Conservation (phyloP, 2,113 vertebrate genomes). For the Macrotus californicus region DNA sequence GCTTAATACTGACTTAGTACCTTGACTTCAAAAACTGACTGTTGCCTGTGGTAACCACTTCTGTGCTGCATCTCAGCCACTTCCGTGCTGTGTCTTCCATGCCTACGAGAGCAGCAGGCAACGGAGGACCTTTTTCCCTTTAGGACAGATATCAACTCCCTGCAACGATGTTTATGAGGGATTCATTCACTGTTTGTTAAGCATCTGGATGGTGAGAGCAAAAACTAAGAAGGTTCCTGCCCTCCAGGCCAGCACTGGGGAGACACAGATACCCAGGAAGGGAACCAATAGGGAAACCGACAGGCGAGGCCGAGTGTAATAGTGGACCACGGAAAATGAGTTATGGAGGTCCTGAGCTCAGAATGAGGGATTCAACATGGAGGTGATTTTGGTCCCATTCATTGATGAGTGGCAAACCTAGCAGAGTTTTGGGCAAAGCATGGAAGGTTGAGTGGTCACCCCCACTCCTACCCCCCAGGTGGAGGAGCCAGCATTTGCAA, state of each 20-base stretch:
- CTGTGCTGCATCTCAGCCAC: slow-evolving; percentile 52
- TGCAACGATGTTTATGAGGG: neutral
- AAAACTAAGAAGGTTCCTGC: neutral
- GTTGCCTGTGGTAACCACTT: slow-evolving; percentile 39
- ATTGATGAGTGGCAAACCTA: neutral
- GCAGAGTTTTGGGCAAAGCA: neutral
- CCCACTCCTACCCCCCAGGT: too few species aligned
- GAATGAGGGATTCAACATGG: neutral
- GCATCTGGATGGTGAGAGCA: neutral
- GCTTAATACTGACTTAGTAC: slow-evolving; percentile 47
- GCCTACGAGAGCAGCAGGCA: neutral
- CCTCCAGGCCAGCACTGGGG: neutral
- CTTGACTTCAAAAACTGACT: neutral
- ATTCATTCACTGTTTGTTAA: neutral
- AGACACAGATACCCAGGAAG: neutral
- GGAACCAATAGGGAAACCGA: neutral
- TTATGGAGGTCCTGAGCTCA: neutral
- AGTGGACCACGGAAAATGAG: neutral
- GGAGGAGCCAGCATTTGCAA: neutral
- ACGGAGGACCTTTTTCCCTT: neutral
- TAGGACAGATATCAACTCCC: neutral
- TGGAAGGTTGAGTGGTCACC: neutral
- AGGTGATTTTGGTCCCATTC: neutral
- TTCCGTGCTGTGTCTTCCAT: slow-evolving; percentile 50
- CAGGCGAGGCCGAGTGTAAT: neutral